Conservation (phyloP, 1,140 invertebrate genomes). For the Drosophila ogumai region DNA sequence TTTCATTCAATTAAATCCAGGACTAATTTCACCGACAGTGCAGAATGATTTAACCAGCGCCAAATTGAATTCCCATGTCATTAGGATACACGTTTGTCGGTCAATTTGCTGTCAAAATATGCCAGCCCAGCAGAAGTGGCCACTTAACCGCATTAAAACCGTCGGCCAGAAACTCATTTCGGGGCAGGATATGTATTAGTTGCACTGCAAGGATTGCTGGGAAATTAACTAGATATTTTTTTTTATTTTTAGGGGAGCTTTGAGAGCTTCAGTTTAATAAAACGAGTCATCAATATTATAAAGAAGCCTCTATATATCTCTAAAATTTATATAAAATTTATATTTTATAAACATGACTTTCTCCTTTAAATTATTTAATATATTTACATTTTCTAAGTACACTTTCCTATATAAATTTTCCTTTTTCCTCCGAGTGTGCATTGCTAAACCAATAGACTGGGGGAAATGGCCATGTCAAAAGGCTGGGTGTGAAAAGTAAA, state of each 20-base stretch:
- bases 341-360: background rate
- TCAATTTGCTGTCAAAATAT: conserved; percentile 49
- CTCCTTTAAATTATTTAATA: background rate
- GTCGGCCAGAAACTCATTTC: conserved; percentile 42
- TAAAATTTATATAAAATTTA: too few relatives aligned
- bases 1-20: conserved; percentile 18
- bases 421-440: conserved; percentile 1
- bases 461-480: background rate
- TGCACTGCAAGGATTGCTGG: background rate
- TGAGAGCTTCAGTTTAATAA: background rate
- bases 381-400: background rate
- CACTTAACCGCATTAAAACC: conserved; percentile 62
- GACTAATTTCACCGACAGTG: conserved; percentile 18
- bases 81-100: conserved; percentile 28
- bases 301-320: background rate
- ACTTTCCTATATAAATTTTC: background rate
- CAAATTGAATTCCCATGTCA: conserved; percentile 32
- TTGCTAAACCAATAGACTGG: conserved; percentile 13
- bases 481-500: conserved; percentile 46
- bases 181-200: conserved; percentile 13
- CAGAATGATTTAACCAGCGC: conserved; percentile 23
- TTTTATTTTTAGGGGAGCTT: background rate
- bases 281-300: background rate
- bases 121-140: conserved; percentile 22
- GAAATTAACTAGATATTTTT: background rate